Conservation (phyloP, 2,113 vertebrate species). For the Phrynosoma platyrhinos region DNA sequence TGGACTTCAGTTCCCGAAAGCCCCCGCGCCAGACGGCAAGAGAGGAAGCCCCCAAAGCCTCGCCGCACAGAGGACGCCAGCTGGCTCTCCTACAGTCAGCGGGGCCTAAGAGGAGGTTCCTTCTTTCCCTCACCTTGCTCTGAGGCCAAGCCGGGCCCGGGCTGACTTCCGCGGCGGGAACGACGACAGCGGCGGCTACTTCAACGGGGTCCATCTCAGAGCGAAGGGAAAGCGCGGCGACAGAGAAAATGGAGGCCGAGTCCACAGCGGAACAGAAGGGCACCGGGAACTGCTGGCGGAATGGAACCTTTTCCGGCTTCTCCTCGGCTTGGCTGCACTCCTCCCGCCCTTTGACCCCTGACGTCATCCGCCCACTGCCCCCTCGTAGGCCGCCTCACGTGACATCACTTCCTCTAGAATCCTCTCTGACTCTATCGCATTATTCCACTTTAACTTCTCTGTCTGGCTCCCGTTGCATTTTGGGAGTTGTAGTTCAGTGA, state of each 20-base stretch:
- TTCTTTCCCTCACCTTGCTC: constrained; percentile 59
- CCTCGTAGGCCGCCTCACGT: no score
- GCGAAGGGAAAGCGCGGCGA: accelerated
- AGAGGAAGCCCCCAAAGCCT: neutral
- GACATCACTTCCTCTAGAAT: constrained; percentile 20
- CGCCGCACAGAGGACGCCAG: no score
- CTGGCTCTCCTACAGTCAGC: no score
- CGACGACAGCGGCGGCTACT: constrained; percentile 60
- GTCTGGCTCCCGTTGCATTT: no score
- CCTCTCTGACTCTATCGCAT: no score
- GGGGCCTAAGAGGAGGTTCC: no score
- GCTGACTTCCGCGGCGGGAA: constrained; percentile 28
- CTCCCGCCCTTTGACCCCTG: neutral
- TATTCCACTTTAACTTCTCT: no score
- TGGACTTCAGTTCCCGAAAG: neutral
- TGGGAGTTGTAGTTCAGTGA: no score
- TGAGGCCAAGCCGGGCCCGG: constrained; percentile 55
- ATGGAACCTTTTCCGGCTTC: constrained; percentile 47
- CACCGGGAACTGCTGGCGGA: accelerated
- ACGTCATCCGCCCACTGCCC: constrained; percentile 30
- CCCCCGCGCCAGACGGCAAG: neutral
- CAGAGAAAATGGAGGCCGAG: neutral
- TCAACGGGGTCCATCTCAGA: constrained; percentile 75
- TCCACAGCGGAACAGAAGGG: accelerated
- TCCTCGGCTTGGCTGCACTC: accelerated